Conservation (phyloP, 2,113 vertebrate genomes). For the Ammodytes marinus region DNA sequence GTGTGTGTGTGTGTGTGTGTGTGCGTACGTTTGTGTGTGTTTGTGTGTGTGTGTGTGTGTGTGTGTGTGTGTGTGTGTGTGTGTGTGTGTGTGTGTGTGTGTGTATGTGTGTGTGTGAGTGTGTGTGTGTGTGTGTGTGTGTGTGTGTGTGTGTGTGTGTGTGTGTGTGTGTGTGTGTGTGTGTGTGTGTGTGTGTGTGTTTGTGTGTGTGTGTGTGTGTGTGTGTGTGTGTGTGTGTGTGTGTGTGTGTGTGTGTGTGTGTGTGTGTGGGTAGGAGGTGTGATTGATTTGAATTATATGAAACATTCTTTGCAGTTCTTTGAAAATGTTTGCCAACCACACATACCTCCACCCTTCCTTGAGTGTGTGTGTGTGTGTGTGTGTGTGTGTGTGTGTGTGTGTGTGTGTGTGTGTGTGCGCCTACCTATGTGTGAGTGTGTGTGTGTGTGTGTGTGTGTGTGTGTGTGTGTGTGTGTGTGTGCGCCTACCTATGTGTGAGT, state of each 20-base stretch:
- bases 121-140: not conserved
- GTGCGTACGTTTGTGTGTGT: not conserved
- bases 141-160: not conserved
- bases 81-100: constrained; percentile 16
- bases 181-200: too few species aligned
- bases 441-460: too few species aligned
- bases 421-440: too few species aligned
- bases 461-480: too few species aligned
- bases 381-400: too few species aligned
- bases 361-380: too few species aligned
- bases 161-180: not conserved
- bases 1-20: not conserved
- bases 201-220: too few species aligned
- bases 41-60: not conserved
- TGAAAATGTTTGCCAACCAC: constrained; percentile 4
- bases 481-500: too few species aligned
- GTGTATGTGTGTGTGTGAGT: not conserved
- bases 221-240: too few species aligned
- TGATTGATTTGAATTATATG: constrained; percentile 38
- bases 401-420: too few species aligned
- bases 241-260: not conserved
- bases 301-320: not conserved
- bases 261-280: constrained; percentile 12
- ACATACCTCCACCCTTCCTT: not conserved
- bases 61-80: not conserved